These are phyloP conservation scores for Platycheirus albimanus DNA, from an alignment of 2,888 invertebrate genomes.

Conservation along the genomic window DNA sequence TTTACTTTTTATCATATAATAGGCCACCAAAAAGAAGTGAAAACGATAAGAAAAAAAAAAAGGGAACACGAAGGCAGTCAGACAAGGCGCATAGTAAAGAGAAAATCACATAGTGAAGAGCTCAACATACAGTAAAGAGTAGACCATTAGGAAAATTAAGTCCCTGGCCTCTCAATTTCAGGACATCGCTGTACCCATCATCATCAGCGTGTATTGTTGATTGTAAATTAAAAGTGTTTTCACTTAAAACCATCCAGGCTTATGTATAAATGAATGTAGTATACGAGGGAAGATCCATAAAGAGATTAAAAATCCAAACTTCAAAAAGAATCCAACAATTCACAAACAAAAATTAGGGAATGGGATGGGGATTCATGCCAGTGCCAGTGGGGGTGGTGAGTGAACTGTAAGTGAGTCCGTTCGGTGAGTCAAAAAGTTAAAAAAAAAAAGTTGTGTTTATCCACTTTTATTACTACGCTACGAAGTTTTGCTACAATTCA, in stretches of 20 bases:
- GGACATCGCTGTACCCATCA: constrained; percentile 10
- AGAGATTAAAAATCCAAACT: constrained; percentile 71
- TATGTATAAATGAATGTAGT: constrained; percentile 7
- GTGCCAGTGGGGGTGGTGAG: constrained; percentile 14
- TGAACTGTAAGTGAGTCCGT: constrained; percentile 36
- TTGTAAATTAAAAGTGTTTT: constrained; percentile 71
- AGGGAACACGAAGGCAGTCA: background rate
- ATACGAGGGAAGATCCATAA: constrained; percentile 58
- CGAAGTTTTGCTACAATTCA: too few relatives aligned
- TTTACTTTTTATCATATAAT: constrained; percentile 25
- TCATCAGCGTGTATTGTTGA: constrained; percentile 59
- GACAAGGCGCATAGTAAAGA: background rate
- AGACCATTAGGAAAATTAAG: constrained; percentile 71
- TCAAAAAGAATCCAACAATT: constrained; percentile 60
- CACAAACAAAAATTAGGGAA: background rate
- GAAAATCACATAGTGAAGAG: constrained; percentile 50
- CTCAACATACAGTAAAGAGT: constrained; percentile 35
- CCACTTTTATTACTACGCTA: too few relatives aligned
- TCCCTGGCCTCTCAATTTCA: constrained; percentile 30
- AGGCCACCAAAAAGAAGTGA: constrained; percentile 27
- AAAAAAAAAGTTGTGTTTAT: constrained; percentile 62
- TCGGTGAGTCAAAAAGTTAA: constrained; percentile 50
- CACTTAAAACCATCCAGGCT: constrained; percentile 39
- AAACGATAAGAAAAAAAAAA: constrained; percentile 41
- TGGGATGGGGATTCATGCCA: background rate